Conservation (phyloP, 2,888 invertebrate species). For the Leptodirus hochenwartii region DNA sequence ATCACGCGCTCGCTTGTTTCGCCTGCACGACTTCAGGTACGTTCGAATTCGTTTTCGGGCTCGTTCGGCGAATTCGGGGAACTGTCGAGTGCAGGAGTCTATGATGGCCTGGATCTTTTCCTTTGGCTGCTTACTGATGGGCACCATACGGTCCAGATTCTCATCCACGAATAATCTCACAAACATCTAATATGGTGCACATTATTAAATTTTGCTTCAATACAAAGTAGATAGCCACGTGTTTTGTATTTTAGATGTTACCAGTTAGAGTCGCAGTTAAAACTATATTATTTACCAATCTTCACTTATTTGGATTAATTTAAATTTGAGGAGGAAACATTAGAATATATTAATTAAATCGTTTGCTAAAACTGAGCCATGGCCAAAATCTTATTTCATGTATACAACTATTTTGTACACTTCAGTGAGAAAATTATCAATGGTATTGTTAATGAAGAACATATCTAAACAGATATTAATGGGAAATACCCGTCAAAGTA, state of each 20-base stretch:
- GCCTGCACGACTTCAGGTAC: constrained; percentile 85
- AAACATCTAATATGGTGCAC: constrained; percentile 63
- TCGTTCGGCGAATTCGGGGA: constrained; percentile 90
- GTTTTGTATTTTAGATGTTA: not conserved
- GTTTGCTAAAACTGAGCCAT: too few species aligned
- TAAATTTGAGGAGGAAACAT: too few species aligned
- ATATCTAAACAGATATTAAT: too few species aligned
- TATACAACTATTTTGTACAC: too few species aligned
- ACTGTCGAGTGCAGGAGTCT: constrained; percentile 91
- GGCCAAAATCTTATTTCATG: too few species aligned
- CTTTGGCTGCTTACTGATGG: constrained; percentile 93
- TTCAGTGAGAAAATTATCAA: too few species aligned
- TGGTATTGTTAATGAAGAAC: too few species aligned
- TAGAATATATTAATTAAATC: too few species aligned
- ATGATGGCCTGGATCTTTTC: constrained; percentile 96
- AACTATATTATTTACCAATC: too few species aligned
- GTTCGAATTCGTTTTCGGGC: constrained; percentile 89
- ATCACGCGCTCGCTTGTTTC: constrained; percentile 85
- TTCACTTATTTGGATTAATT: too few species aligned
- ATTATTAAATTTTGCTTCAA: constrained; percentile 4
- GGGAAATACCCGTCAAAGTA: too few species aligned
- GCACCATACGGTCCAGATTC: constrained; percentile 89
- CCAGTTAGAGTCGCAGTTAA: too few species aligned
- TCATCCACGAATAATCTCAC: constrained; percentile 93
- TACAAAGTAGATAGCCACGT: constrained; percentile 1